phyloP scores from a whole-genome alignment of 2,797 vertebrate genomes.

The Anomalospiza imberbis region DNA sequence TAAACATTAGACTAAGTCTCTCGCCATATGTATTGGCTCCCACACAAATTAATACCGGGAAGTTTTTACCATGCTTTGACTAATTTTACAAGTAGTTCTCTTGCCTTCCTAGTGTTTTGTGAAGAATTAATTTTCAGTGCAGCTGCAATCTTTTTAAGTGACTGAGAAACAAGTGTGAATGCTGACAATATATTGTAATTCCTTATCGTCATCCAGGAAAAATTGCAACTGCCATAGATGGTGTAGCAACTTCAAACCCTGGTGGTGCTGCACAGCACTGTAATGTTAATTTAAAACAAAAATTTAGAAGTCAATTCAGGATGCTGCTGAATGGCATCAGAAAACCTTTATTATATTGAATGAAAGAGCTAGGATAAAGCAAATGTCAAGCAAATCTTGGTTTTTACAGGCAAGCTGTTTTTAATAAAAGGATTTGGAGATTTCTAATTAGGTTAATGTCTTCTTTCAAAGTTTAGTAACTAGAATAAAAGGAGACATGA shows the following conservation, averaged over 20 bases:
- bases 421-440: neutral
- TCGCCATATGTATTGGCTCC: neutral
- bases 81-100: neutral
- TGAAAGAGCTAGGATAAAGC: neutral
- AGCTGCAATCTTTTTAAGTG: neutral
- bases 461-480: slow-evolving; percentile 9
- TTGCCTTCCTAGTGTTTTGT: neutral
- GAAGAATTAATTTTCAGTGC: slow-evolving; percentile 20
- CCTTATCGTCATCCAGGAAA: neutral
- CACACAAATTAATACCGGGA: neutral
- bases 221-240: neutral
- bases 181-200: slow-evolving; percentile 5
- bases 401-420: neutral
- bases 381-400: neutral
- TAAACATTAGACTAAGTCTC: neutral
- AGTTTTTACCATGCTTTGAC: neutral
- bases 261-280: neutral
- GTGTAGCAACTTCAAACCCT: neutral
- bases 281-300: neutral
- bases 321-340: neutral
- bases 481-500: neutral
- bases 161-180: slow-evolving; percentile 18
- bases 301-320: neutral
- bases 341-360: neutral
- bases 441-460: slow-evolving; percentile 24